Evolutionary conservation across 2,113 vertebrate genomes (phyloP).

Genomic region (Microcebus ravelobensis): DNA sequence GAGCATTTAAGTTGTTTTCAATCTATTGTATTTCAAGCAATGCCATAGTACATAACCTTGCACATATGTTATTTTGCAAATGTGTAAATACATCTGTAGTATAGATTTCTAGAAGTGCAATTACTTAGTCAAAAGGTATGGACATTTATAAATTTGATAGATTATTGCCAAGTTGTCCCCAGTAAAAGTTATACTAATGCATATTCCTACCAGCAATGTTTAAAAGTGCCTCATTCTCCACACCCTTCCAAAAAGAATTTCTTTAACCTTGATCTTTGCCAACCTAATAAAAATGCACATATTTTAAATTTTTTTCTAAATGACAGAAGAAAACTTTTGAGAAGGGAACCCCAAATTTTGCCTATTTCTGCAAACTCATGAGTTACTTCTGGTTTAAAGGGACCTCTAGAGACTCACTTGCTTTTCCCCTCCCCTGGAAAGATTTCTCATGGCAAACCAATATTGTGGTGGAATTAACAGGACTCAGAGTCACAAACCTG

Average conservation of each 20-base stretch:
- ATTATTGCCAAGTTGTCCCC: neutral
- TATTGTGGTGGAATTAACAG: neutral
- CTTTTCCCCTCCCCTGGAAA: neutral
- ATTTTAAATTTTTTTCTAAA: conserved; percentile 24
- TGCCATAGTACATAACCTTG: neutral
- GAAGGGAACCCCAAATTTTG: neutral
- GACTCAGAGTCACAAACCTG: neutral
- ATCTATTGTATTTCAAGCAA: conserved; percentile 32
- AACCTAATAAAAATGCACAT: conserved; percentile 7
- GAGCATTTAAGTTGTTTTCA: neutral
- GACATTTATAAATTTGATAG: neutral
- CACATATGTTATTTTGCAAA: neutral
- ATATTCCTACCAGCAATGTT: neutral
- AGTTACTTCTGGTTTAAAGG: conserved; percentile 29
- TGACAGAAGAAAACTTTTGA: conserved; percentile 53
- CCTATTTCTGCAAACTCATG: neutral
- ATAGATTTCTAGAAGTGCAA: conserved; percentile 27
- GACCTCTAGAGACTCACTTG: neutral
- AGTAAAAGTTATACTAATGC: neutral
- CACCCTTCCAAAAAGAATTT: neutral
- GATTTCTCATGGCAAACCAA: neutral
- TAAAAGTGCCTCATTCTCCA: neutral
- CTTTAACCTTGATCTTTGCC: conserved; percentile 4
- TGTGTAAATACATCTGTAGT: neutral
- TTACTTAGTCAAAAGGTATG: neutral